Base-by-base conservation (phyloP, 2,797 vertebrate genomes). In the Syndactyla subalaris region DNA sequence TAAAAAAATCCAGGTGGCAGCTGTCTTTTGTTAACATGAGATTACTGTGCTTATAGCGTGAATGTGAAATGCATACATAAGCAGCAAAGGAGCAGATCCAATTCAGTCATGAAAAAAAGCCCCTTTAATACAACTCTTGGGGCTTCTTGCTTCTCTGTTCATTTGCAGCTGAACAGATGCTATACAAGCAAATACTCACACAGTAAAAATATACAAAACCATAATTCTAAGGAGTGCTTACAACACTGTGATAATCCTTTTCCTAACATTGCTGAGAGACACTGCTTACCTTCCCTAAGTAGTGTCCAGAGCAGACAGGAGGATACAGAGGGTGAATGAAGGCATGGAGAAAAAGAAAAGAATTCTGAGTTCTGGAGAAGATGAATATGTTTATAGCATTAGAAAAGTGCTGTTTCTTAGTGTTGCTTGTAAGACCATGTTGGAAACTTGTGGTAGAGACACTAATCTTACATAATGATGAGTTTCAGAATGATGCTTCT, bases 111-210 rank as follows among this genome's bases (percentile, higher is more conserved):
- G 6, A 63, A 46, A 79, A 82, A 65, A 8, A 2, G 3, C 11
- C 18, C 20, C 0, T 80, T 90, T 67, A 71, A 39, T 71, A 12
- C 48, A 73, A 19, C 39, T 92, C 48, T 54, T 59, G 39, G 32
- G 51, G 36, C 30, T 77, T 90, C 55, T 81, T 88, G 26, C 24
- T 70, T 66, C 57, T 71, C 38, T 92, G 51, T 21, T 86, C 49
- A 92, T 90, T 74, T 93, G 12, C 52, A 85, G 55, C 14, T 71
- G 80, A 94, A 70, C 61, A 82, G 71, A 34, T 93, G 79, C 52
- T 63, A 14, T 61, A 21, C 29, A 63, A 85, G 73, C 9, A 73
- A 89, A 63, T 86, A 76, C 48, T 78, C 22, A 39, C 80, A 39
- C 20, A 29, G 39, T 27, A 80, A 94, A 95, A 85, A 39, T 58